A percentile compares a stretch with the other conserved stretches of the same genome.
These are phyloP conservation scores for Crypturellus undulatus DNA, from an alignment of 2,113 vertebrate genomes.

Conservation along the genomic window DNA sequence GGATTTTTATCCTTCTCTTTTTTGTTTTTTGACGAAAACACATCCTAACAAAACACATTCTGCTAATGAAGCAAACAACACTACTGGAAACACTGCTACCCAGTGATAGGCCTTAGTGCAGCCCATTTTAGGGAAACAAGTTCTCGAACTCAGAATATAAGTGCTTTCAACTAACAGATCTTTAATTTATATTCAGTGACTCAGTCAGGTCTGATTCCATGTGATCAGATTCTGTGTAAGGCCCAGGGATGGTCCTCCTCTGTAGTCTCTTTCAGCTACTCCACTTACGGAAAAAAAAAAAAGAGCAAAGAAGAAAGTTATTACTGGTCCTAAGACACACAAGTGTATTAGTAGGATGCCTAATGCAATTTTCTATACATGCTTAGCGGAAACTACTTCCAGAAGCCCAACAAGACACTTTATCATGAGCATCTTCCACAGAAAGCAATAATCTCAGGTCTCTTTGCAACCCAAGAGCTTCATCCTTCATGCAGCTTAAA, in stretches of 20 bases:
- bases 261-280: background rate
- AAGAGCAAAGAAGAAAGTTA: background rate
- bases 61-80: background rate
- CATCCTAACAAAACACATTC: background rate
- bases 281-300: background rate
- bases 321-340: background rate
- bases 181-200: background rate
- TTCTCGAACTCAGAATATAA: background rate
- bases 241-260: background rate
- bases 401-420: background rate
- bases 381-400: background rate
- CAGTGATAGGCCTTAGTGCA: background rate
- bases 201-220: background rate
- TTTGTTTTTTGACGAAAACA: background rate
- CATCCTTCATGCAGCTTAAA: background rate
- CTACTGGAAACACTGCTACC: background rate
- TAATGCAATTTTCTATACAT: no score
- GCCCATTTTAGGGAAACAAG: background rate
- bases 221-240: background rate
- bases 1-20: background rate
- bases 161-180: background rate
- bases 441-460: background rate
- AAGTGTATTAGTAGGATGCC: background rate
- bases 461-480: background rate
- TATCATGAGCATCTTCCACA: background rate